Evolutionary conservation across 2,797 vertebrate genomes (phyloP).

Genomic region (Poliocrania exsul): DNA sequence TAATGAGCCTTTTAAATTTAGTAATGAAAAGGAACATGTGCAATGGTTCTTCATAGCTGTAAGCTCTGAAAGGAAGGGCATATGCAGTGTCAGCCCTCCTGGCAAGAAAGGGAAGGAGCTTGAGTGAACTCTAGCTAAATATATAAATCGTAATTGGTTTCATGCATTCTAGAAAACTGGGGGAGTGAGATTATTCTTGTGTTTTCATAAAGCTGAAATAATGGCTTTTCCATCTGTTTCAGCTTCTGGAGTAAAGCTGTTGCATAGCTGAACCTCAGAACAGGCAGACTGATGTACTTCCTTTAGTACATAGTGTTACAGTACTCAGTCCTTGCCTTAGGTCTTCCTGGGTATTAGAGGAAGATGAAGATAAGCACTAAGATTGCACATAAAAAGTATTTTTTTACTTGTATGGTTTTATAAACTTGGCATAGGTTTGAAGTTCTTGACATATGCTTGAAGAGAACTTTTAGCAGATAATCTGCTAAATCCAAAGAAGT

Average conservation of each 20-base stretch:
- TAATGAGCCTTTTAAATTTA: background rate
- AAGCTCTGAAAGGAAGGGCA: background rate
- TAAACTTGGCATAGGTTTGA: background rate
- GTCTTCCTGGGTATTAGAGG: background rate
- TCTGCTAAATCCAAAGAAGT: conserved; percentile 17
- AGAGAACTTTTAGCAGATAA: background rate
- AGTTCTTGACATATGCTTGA: background rate
- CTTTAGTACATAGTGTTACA: background rate
- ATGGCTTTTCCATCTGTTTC: background rate
- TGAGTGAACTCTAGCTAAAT: background rate
- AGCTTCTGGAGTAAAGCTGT: background rate
- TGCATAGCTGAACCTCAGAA: background rate
- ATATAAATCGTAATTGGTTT: background rate
- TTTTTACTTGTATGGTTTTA: conserved; percentile 33
- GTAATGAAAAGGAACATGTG: background rate
- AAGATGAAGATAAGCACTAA: background rate
- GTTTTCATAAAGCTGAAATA: background rate
- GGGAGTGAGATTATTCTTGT: background rate
- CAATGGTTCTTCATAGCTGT: background rate
- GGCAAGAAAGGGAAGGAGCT: background rate
- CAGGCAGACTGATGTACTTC: background rate
- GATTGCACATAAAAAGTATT: background rate
- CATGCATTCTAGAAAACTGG: background rate
- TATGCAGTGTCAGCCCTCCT: background rate
- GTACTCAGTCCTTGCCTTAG: background rate